Evolutionary conservation across 2,113 vertebrate genomes (phyloP), one percentile per base, ranked within the genome.

Genomic region (Tetraodon nigroviridis): DNA sequence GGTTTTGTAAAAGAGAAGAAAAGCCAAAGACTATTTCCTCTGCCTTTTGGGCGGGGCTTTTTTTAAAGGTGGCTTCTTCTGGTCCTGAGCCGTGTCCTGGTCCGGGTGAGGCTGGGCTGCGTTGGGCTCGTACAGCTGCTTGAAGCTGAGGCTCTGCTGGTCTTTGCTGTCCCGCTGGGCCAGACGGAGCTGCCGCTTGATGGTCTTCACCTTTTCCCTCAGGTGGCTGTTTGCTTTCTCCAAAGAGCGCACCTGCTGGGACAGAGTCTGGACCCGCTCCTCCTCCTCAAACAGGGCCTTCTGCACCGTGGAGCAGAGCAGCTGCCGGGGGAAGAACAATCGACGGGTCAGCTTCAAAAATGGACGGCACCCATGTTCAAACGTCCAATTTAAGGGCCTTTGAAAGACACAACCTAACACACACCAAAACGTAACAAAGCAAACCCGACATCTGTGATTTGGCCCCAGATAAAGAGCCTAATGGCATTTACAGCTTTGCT

Each of bases 201-300:
- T 85, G 69, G 82, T 91, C 83, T 91, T 92, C 75, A 93, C 92
- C 76, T 91, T 91, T 63, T 92, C 91, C 54, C 76, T 80, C 71
- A 93, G 88, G 75, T 93, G 91, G 29, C 88, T 84, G 44, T 92
- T 93, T 71, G 91, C 85, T 77, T 92, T 92, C 80, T 93, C 92
- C 66, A 93, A 73, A 20, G 85, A 70, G 1, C 89, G 88, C 42
- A 93, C 91, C 69, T 92, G 89, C 79, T 91, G 90, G 20, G 90
- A 91, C 46, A 92, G 89, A 2, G 78, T 88, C 79, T 82, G 88
- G 59, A 90, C 91, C 32, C 84, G 81, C 70, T 93, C 92, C 57
- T 93, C 92, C 57, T 93, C 92, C 77, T 93, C 92, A 37, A 92
- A 90, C 64, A 93, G 84, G 55, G 92, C 92, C 74, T 91, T 92